These are phyloP conservation scores for Calidris pugnax DNA, from an alignment of 2,113 vertebrate genomes.

Conservation along the genomic window DNA sequence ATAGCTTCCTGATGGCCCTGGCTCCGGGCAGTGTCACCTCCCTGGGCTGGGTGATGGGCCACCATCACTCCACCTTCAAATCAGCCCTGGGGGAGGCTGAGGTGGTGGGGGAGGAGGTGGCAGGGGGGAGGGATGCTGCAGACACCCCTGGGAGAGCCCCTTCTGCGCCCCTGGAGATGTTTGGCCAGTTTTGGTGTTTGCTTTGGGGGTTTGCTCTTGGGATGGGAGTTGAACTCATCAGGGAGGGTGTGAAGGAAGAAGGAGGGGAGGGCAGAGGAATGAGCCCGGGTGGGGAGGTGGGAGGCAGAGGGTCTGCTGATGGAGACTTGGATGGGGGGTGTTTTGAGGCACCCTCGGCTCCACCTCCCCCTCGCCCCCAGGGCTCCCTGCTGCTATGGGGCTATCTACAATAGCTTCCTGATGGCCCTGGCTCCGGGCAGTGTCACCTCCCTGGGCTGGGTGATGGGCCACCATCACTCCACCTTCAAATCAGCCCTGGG, in stretches of 20 bases:
- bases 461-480: neutral
- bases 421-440: neutral
- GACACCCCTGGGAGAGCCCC: neutral
- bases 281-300: neutral
- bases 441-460: neutral
- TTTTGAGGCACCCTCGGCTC: neutral
- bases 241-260: no score
- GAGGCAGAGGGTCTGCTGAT: neutral
- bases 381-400: neutral
- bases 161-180: neutral
- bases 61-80: neutral
- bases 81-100: neutral
- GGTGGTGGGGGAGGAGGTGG: neutral
- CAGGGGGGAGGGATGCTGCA: neutral
- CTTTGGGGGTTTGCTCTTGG: neutral
- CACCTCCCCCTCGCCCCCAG: neutral
- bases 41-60: neutral
- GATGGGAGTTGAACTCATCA: neutral
- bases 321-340: rapidly evolving
- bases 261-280: no score
- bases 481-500: neutral
- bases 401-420: neutral
- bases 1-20: neutral
- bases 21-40: neutral
- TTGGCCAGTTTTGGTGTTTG: neutral